Base-by-base conservation (phyloP, 2,888 invertebrate genomes). In the Drosophila sordidapex region DNA sequence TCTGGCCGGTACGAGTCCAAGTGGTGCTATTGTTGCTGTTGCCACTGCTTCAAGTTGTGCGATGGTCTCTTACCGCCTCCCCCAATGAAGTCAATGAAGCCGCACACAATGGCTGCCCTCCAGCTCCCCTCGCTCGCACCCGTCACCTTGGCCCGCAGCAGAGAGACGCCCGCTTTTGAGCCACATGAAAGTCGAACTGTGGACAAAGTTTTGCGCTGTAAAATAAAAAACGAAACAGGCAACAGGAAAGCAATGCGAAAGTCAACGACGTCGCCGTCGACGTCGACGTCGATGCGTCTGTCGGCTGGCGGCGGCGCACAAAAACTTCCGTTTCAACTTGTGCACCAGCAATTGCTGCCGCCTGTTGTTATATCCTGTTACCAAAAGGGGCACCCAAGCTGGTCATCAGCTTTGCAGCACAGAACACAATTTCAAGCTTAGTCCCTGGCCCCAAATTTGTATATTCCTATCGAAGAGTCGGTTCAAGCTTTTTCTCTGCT, bases 321-420 rank as follows among this genome's bases (percentile, higher is more conserved):
- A 78, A 82, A 82, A 87, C 88, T 85, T 84, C 88, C 84, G 86
- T 75, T 80, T 82, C 74, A 87, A 82, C 75, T 76, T 84, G 79
- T 71, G 65, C 62, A 71, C 76, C 76, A 77, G 85, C 82, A 83
- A 83, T 78, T 86, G 83, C 77, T 66, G 72, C 67, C 75, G 78
- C 72, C 84, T 79, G 68, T 68, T 67, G 74, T 56, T 70, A 69
- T 74, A 66, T 66, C 65, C 74, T 66, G 70, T 58, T 62, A 65
- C 53, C 62, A 59, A 35, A 69, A 51, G 63, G 48, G 15, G 36
- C 43, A 52, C 29, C 36, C 46, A 38, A 48, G 48, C 53, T 56
- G 76, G 54, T 35, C 54, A 59, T 35, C 52, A 53, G 52, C 36
- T 27, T 36, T 53, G 62, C 38, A 53, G 18, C 61, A 36, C 21